phyloP scores from a whole-genome alignment of 2,797 vertebrate genomes.

The Cynodonichthys magdalenae region DNA sequence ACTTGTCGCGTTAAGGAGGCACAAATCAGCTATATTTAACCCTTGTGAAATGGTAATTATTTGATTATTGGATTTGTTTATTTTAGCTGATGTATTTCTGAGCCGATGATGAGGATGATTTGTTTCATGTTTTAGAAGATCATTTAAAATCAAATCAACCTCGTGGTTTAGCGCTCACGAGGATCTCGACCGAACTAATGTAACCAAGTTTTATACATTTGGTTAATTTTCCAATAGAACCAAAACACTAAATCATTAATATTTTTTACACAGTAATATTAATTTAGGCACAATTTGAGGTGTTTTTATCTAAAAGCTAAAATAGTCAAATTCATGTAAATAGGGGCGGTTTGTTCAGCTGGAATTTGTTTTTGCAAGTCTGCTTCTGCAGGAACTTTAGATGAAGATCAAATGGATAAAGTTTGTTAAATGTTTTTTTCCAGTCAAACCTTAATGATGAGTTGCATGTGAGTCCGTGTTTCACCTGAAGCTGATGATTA shows the following conservation, averaged over 20 bases:
- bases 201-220: no score
- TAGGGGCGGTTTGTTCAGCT: not conserved
- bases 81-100: not conserved
- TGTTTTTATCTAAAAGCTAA: not conserved
- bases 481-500: slow-evolving; percentile 80
- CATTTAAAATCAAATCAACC: slow-evolving; percentile 28
- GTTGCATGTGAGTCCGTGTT: slow-evolving; percentile 82
- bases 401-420: not conserved
- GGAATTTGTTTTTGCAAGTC: no score
- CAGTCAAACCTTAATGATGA: slow-evolving; percentile 78
- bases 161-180: slow-evolving; percentile 18
- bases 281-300: not conserved
- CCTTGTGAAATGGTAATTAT: not conserved
- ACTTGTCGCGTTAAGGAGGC: rapidly evolving
- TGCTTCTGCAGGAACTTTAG: no score
- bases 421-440: not conserved
- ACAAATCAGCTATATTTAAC: rapidly evolving
- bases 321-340: not conserved
- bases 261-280: not conserved
- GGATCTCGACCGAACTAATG: rapidly evolving
- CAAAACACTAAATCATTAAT: not conserved
- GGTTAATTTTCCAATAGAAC: no score
- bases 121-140: slow-evolving; percentile 14
- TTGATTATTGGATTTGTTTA: rapidly evolving
- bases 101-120: not conserved